These are phyloP conservation scores for Lethenteron camtschaticum DNA, from an alignment of 2,113 vertebrate genomes.

Conservation along the genomic window DNA sequence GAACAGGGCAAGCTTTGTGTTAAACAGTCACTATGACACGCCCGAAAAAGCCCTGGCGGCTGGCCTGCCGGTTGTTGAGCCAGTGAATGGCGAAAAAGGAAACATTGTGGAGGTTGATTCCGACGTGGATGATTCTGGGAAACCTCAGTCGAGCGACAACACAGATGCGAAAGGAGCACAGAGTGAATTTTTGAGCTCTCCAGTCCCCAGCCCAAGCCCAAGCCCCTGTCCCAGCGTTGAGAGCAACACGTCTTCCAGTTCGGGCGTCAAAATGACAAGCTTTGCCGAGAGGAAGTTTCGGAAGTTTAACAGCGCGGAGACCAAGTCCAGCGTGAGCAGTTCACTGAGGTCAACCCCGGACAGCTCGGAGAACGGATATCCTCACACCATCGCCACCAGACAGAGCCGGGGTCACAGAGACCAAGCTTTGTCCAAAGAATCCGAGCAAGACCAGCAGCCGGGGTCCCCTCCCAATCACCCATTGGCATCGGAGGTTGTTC, in stretches of 20 bases:
- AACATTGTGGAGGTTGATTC: slow-evolving; percentile 81
- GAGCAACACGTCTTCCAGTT: slow-evolving; percentile 59
- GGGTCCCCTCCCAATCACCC: slow-evolving; percentile 37
- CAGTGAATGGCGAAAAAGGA: slow-evolving; percentile 23
- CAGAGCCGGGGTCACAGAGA: no score
- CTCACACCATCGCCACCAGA: slow-evolving; percentile 20
- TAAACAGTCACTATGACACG: background rate
- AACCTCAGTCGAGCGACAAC: slow-evolving; percentile 44
- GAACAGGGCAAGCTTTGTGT: background rate
- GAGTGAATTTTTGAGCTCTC: background rate
- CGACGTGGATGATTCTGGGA: slow-evolving; percentile 48
- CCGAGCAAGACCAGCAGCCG: no score
- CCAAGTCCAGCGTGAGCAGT: slow-evolving; percentile 47
- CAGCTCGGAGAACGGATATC: slow-evolving; percentile 57
- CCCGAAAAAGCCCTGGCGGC: background rate
- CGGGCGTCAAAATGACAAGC: slow-evolving; percentile 65
- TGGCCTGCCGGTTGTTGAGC: background rate
- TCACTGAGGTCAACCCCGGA: slow-evolving; percentile 81
- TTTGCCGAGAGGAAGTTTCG: slow-evolving; percentile 83
- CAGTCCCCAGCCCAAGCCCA: slow-evolving; percentile 23
- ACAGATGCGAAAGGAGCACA: slow-evolving; percentile 16
- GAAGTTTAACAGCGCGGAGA: slow-evolving; percentile 47
- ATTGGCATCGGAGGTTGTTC: slow-evolving; percentile 82
- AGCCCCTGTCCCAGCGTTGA: slow-evolving; percentile 60
- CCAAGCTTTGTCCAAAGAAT: no score